Base-by-base conservation (phyloP, 2,113 vertebrate species). In the Cyprinodon variegatus region DNA sequence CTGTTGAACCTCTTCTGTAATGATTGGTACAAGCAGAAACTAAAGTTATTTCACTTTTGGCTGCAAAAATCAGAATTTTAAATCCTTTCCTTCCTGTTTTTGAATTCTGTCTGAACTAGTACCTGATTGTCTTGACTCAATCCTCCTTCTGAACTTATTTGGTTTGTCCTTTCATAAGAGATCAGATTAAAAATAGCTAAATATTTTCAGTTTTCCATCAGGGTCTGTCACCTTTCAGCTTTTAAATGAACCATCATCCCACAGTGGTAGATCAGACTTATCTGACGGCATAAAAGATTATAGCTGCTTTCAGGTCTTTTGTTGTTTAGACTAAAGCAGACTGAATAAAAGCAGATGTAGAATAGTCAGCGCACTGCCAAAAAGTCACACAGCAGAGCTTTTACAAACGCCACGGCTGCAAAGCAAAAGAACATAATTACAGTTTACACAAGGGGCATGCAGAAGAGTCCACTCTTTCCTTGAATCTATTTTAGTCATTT, bases 291-390 rank as follows among this genome's bases (percentile, higher is more conserved):
- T 88, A 77, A 81, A 76, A 88, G 83, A 66, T 46, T 48, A 20
- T 6, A 48, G 9, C 64, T 48, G 57, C 61, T 68, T 40, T 12
- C 65, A 76, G 61, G 15, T 66, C 69, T 83, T 29, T 29, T 77
- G 8, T 77, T 67, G 71, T 76, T 79, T 70, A 3, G 3, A 60
- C 67, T 20, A 3, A 71, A 39, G 45, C 13, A 70, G 50, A 61
- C 17, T 78, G 67, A 82, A 80, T 53, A 80, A 77, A 72, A 85
- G 77, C 86, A 87, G 74, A 85, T 77, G 74, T 65, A 60, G 15
- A 71, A 20, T 11, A 43, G 74, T 65, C 71, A 14, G 10, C 36
- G 0, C 22, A 1, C 43, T 74, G 79, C 82, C 79, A 79, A 69
- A 60, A 39, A 15, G 22, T 71, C 68, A 71, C 76, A 72, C 72